These are phyloP conservation scores for Hirudo medicinalis DNA, from an alignment of 1,140 invertebrate species.

Conservation along the genomic window DNA sequence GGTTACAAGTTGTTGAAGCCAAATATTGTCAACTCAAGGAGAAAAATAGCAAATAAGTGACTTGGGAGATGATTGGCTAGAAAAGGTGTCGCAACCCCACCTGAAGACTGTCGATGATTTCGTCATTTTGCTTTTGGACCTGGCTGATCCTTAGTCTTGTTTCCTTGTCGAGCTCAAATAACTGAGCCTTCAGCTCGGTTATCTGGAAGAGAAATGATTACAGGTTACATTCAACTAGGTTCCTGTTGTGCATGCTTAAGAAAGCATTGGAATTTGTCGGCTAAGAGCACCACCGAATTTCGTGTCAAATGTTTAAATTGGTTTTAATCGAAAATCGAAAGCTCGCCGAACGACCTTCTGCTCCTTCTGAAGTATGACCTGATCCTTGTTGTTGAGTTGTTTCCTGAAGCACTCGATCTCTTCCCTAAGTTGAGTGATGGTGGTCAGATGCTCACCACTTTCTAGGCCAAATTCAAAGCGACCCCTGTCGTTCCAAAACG, in stretches of 20 bases:
- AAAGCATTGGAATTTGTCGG: not conserved
- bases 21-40: no score
- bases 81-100: not conserved
- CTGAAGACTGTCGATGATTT: conserved; percentile 57
- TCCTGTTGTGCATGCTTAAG: not conserved
- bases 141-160: conserved; percentile 68
- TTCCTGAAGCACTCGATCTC: conserved; percentile 83
- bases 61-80: no score
- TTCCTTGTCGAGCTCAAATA: conserved; percentile 73
- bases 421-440: conserved; percentile 82
- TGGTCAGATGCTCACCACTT: conserved; percentile 80
- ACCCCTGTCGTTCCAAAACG: not conserved
- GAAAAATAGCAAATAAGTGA: no score
- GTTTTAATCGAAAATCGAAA: no score
- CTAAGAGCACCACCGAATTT: no score
- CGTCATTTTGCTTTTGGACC: conserved; percentile 63
- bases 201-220: conserved; percentile 50
- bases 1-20: no score
- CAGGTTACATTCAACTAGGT: no score
- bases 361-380: conserved; percentile 72
- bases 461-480: conserved; percentile 52
- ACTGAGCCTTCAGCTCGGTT: conserved; percentile 78
- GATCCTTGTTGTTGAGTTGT: conserved; percentile 68
- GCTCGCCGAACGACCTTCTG: conserved; percentile 71
- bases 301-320: no score